Conservation (phyloP, 2,797 vertebrate species). For the Enteromius treurensis region DNA sequence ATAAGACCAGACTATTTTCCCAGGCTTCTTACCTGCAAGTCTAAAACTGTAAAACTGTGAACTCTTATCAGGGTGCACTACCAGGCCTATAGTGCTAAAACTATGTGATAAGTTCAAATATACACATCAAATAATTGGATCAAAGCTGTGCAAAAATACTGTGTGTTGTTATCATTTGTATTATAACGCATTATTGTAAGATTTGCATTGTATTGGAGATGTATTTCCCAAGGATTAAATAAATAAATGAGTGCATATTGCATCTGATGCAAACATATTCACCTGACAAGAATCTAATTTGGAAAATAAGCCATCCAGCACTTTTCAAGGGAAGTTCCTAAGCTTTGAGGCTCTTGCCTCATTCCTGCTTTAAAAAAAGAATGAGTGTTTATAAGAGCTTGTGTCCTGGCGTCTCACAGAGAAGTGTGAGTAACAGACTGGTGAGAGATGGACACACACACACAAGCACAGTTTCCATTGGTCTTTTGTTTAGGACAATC, state of each 20-base stretch:
- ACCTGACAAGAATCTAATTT: conserved; percentile 7
- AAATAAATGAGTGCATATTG: neutral
- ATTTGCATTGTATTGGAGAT: neutral
- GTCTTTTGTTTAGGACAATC: conserved; percentile 39
- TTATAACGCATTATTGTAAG: neutral
- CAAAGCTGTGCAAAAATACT: neutral
- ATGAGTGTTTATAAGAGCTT: conserved; percentile 30
- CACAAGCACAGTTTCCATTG: conserved; percentile 31
- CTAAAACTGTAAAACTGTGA: neutral
- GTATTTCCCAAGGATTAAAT: conserved; percentile 3
- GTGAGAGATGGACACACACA: conserved; percentile 11
- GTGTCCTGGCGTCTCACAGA: conserved; percentile 19
- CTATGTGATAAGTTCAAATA: neutral
- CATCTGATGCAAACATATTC: conserved; percentile 7
- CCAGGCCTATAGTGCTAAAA: neutral
- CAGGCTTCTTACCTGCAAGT: neutral
- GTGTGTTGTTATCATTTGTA: neutral
- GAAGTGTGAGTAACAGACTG: conserved; percentile 6
- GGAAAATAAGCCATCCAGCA: neutral
- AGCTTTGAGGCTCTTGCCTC: neutral
- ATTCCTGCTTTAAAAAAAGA: neutral
- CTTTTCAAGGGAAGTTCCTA: conserved; percentile 33
- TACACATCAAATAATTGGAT: neutral
- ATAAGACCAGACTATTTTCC: neutral
- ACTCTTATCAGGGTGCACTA: neutral